These are phyloP conservation scores for Heloderma charlesbogerti DNA, from an alignment of 2,113 vertebrate species.

Conservation along the genomic window DNA sequence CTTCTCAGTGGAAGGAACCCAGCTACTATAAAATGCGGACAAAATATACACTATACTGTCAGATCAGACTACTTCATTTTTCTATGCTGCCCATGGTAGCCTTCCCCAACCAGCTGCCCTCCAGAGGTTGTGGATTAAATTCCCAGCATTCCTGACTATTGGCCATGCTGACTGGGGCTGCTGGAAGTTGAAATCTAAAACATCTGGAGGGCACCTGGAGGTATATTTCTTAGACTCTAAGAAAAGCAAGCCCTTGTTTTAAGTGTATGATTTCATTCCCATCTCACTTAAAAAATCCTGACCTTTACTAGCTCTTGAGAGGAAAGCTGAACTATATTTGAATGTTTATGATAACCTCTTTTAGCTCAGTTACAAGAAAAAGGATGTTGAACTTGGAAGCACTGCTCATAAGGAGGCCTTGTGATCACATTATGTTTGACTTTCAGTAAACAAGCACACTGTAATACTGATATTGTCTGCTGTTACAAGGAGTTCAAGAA, in stretches of 20 bases:
- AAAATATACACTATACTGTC: neutral
- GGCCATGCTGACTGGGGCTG: too few relatives aligned
- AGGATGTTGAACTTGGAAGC: neutral
- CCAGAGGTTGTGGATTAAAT: too few relatives aligned
- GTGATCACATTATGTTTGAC: neutral
- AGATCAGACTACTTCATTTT: neutral
- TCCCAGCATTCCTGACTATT: too few relatives aligned
- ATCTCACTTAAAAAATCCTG: neutral
- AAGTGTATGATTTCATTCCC: neutral
- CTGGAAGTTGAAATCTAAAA: too few relatives aligned
- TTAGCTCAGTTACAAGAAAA: neutral
- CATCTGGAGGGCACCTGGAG: too few relatives aligned
- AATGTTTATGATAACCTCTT: neutral
- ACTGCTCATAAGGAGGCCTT: neutral
- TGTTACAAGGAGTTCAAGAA: neutral
- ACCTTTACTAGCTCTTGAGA: neutral
- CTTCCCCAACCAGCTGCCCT: too few relatives aligned
- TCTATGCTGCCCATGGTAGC: too few relatives aligned
- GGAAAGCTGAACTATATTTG: neutral
- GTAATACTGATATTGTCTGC: neutral
- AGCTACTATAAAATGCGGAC: neutral
- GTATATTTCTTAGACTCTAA: rapidly evolving
- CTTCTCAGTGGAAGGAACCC: neutral
- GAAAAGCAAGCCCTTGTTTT: neutral
- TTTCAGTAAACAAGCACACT: neutral